A percentile compares a stretch with the other conserved stretches of the same genome.
Conservation (phyloP, 2,888 invertebrate genomes). For the Aplocera efformata region DNA sequence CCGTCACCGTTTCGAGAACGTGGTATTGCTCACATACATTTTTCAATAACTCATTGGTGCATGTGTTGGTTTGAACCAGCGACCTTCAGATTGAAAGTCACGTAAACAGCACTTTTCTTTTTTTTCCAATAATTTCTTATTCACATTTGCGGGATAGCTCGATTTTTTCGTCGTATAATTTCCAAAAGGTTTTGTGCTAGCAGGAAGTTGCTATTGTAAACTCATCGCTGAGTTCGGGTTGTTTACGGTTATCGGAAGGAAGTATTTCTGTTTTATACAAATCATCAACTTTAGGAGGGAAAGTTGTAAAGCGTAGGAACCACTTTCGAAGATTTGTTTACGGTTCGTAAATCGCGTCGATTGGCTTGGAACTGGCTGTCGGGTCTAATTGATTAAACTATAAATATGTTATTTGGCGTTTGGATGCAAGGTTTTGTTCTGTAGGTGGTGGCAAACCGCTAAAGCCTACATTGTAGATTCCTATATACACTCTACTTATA, state of each 20-base stretch:
- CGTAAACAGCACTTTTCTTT: slow-evolving; percentile 11
- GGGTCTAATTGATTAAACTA: no score
- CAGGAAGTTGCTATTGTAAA: neutral
- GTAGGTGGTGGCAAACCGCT: no score
- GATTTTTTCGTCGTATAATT: slow-evolving; percentile 5
- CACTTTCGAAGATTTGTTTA: slow-evolving; percentile 3
- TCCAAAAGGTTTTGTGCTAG: neutral
- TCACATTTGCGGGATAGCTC: slow-evolving; percentile 1
- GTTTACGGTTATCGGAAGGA: slow-evolving; percentile 10
- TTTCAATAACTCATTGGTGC: no score
- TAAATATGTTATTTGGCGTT: no score
- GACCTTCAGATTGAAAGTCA: no score
- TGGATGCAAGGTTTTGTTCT: no score
- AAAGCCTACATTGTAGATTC: no score
- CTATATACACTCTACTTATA: no score
- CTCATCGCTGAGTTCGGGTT: slow-evolving; percentile 1
- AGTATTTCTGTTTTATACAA: slow-evolving; percentile 5
- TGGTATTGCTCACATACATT: no score
- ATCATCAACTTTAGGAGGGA: neutral
- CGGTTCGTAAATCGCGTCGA: slow-evolving; percentile 8
- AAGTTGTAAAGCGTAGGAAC: neutral
- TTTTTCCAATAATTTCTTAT: slow-evolving; percentile 4
- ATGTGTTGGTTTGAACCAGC: no score
- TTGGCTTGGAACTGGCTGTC: no score
- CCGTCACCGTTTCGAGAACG: no score